Percentiles rank a stretch among this genome's conserved stretches.
Conservation (phyloP, 2,113 vertebrate species). For the Penelope pileata region DNA sequence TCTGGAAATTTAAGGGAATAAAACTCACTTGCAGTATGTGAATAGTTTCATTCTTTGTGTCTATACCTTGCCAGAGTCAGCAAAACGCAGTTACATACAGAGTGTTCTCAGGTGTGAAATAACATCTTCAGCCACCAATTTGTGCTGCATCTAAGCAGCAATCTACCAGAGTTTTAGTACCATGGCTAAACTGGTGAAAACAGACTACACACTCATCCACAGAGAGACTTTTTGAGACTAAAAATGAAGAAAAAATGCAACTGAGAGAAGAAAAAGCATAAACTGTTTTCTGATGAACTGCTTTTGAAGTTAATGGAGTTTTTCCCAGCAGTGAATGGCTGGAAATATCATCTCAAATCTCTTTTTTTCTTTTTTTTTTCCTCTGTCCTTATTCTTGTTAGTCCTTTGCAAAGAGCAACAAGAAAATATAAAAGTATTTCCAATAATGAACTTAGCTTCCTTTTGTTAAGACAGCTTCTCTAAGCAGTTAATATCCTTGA, state of each 20-base stretch:
- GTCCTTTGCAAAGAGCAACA: neutral
- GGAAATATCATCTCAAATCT: neutral
- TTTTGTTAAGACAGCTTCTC: neutral
- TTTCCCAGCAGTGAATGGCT: neutral
- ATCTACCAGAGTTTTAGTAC: neutral
- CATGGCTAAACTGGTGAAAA: neutral
- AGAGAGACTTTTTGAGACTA: neutral
- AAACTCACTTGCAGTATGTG: neutral
- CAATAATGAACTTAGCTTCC: neutral
- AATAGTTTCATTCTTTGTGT: neutral
- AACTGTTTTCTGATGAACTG: neutral
- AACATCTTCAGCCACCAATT: neutral
- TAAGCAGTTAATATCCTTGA: conserved; percentile 24
- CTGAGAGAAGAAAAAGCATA: neutral
- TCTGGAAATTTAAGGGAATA: neutral
- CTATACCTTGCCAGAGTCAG: neutral
- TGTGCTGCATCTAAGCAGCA: neutral
- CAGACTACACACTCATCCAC: neutral
- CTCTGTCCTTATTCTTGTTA: neutral
- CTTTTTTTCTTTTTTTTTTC: neutral
- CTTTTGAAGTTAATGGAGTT: neutral
- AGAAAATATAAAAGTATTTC: neutral
- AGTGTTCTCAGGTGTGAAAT: neutral
- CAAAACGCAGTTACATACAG: accelerated
- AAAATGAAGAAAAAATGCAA: neutral